Evolutionary conservation across 2,113 vertebrate species (phyloP), one percentile per base, ranked within the genome.

Genomic region (Lipophrys pholis): DNA sequence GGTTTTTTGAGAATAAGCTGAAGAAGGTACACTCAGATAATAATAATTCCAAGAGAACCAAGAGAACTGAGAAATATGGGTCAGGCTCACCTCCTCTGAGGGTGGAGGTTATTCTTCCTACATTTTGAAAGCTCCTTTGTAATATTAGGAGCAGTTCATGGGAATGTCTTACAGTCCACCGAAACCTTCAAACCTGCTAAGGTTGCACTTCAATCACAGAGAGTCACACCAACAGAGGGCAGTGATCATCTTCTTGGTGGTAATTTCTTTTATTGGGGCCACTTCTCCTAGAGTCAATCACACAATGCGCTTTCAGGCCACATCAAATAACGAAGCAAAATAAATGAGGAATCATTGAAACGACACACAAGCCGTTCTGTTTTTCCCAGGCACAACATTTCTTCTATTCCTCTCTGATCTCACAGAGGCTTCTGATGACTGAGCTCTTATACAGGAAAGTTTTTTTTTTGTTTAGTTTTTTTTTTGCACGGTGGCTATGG

Each of bases 401-500:
- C 8, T 11, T 49, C 16, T 42, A 11, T 39, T 9, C 12, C 43
- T 36, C 38, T 0, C 52, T 50, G 41, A 43, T 38, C 41, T 15
- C 6, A 21, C 14, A 17, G 35, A 53, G 6, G n/a, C 7, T 68
- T 59, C 15, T 55, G 36, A 66, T 76, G 39, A 78, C 50, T 52
- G 42, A 76, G 30, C 17, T 30, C 21, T 30, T 30, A 30, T 30
- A 4, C 21, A 30, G 21, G 21, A 30, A 30, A 30, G 8, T 59
- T 75, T 21, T 15, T 40, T 12, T 43, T 41, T 45, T 80, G 0
- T 43, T 61, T 59, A 45, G 16, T 30, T 30, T 14, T 12, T 11
- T 59, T 60, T 68, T 58, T 80, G 56, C 60, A 58, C 50, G 0
- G 8, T 73, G 16, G 76, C 69, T 56, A 7, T 40, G 64, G 61